Percentiles rank a stretch among this genome's conserved stretches.
Conservation (phyloP, 2,113 vertebrate species). For the Ginglymostoma cirratum region DNA sequence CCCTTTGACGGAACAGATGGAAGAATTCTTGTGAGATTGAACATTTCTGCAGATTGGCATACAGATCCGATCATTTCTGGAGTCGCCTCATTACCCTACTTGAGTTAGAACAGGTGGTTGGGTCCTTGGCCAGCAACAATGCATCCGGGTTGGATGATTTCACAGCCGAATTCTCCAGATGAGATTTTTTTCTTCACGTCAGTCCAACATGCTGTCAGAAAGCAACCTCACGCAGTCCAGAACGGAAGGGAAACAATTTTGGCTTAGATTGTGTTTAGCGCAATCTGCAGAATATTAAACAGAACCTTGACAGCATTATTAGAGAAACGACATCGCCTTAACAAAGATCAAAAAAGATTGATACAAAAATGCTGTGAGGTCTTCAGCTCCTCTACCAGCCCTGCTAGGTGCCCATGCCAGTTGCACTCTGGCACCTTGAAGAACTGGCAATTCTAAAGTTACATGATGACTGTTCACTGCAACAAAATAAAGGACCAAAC, state of each 20-base stretch:
- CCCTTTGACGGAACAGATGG: slow-evolving; percentile 32
- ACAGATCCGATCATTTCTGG: not conserved
- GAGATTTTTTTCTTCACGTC: slow-evolving; percentile 14
- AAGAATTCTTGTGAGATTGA: slow-evolving; percentile 25
- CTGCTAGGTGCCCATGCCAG: not conserved
- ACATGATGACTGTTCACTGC: not conserved
- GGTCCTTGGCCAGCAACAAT: not conserved
- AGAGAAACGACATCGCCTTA: not conserved
- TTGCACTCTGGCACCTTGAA: not conserved
- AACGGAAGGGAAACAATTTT: not conserved
- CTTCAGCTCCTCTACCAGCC: not conserved
- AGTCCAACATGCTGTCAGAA: not conserved
- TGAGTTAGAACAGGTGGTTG: slow-evolving; percentile 36
- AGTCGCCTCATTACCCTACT: slow-evolving; percentile 30
- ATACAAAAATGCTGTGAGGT: not conserved
- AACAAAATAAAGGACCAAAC: not conserved
- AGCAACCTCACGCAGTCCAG: not conserved
- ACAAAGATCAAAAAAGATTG: not conserved
- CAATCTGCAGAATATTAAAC: slow-evolving; percentile 13
- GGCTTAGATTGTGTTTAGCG: not conserved
- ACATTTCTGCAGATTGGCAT: slow-evolving; percentile 19
- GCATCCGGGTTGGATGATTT: slow-evolving; percentile 25
- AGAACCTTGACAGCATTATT: not conserved
- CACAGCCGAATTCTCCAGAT: not conserved
- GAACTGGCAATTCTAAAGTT: not conserved